Percentiles rank a stretch among this genome's conserved stretches.
phyloP scores from a whole-genome alignment of 2,113 vertebrate genomes.

The Entosphenus tridentatus region DNA sequence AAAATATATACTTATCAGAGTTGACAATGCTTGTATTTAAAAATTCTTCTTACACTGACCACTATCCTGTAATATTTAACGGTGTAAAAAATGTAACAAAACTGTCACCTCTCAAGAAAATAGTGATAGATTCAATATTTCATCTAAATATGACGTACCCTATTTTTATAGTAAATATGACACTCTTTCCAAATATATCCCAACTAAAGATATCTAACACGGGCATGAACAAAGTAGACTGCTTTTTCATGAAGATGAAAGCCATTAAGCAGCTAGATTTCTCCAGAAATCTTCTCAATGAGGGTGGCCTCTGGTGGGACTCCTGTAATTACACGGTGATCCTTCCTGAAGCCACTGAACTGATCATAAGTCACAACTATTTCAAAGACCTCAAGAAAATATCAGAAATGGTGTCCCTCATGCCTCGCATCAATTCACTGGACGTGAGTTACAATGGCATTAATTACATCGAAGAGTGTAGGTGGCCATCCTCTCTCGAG shows the following conservation, averaged over 20 bases:
- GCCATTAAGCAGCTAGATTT: background rate
- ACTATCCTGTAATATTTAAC: background rate
- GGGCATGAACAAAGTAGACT: background rate
- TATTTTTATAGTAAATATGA: background rate
- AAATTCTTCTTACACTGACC: background rate
- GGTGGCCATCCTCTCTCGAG: background rate
- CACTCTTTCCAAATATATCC: background rate
- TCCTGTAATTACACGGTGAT: background rate
- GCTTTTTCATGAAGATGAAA: slow-evolving; percentile 2
- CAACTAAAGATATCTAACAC: background rate
- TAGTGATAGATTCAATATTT: slow-evolving; percentile 1
- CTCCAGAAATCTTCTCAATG: background rate
- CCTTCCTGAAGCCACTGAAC: slow-evolving; percentile 5
- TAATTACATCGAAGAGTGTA: background rate
- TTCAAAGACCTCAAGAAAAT: background rate
- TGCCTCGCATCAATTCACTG: background rate
- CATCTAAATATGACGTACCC: slow-evolving; percentile 1
- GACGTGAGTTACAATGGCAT: slow-evolving; percentile 4
- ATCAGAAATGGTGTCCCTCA: slow-evolving; percentile 2
- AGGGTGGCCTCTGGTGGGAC: background rate
- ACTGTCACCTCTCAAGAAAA: background rate
- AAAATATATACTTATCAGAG: background rate
- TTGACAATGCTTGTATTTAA: background rate
- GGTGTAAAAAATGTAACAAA: background rate
- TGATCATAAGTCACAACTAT: background rate